Base-by-base conservation (phyloP, 2,797 vertebrate species). In the Prionace glauca region DNA sequence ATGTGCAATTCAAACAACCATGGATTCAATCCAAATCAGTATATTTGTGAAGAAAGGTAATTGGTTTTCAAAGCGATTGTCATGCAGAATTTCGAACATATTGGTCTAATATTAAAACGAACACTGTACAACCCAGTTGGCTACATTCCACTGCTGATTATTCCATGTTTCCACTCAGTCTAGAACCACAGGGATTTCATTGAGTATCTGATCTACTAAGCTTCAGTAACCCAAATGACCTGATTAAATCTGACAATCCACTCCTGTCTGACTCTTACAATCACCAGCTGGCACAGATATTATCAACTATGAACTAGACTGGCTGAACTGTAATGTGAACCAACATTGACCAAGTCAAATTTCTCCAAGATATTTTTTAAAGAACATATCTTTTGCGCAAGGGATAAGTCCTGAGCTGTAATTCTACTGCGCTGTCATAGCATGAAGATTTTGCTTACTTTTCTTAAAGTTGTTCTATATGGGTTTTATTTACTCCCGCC, bases 401-500 rank as follows among this genome's bases (percentile, higher is more conserved):
- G 96, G 96, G 96, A 96, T 96, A 97, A 97, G 96, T 97, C 96
- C 96, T 77, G 96, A 97, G 96, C 96, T 97, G 41, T 95, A 95
- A 95, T 95, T 95, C 71, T 95, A 97, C 96, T 96, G 93, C 71
- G 96, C 96, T 97, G 96, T 96, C 97, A 97, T 96, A 97, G 97
- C 96, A 95, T 92, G 96, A 96, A 95, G 65, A 96, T 72, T 36
- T 72, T 50, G 60, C 29, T 95, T 56, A 50, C 96, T 96, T 96
- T 97, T 96, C 96, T 96, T 96, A 50, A 69, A 74, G 69, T 77
- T 95, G 97, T 97, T 97, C 97, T 97, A 97, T 96, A 96, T 96
- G 97, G 97, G 97, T 96, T 97, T 97, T 97, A 96, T 93, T 4
- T 79, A 96, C 97, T 98, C 90, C 98, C 98, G 98, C 98, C 98